Conservation (phyloP, 1,140 invertebrate species). For the Drosophila suzukii region DNA sequence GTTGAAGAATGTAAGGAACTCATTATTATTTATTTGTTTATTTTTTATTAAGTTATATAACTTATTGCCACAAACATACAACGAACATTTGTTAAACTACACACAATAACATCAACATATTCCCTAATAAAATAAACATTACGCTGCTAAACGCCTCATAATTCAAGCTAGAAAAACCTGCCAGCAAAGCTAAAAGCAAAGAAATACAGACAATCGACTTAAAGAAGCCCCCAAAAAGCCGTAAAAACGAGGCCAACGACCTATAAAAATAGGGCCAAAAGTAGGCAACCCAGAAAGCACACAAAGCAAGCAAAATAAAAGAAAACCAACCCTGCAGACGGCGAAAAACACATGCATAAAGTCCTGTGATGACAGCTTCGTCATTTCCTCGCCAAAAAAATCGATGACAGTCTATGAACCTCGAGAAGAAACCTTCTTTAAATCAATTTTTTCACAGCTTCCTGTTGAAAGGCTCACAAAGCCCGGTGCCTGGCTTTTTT, state of each 20-base stretch:
- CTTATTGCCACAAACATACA: background rate
- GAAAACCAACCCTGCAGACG: background rate
- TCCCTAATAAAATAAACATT: conserved; percentile 2
- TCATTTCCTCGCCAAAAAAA: conserved; percentile 37
- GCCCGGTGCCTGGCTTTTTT: conserved; percentile 10
- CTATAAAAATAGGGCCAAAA: conserved; percentile 57
- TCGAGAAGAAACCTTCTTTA: conserved; percentile 49
- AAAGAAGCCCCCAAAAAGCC: conserved; percentile 12
- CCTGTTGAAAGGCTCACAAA: conserved; percentile 29
- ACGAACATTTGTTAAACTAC: background rate
- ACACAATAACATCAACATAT: background rate
- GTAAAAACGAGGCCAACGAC: conserved; percentile 54
- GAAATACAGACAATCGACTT: conserved; percentile 15
- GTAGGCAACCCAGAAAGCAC: conserved; percentile 35
- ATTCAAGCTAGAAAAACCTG: background rate
- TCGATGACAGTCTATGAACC: conserved; percentile 73
- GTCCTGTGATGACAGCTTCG: conserved; percentile 33
- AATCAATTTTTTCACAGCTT: conserved; percentile 67
- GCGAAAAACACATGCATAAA: conserved; percentile 21
- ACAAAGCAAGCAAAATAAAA: conserved; percentile 3
- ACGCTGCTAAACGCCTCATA: too few species aligned
- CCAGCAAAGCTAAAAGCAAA: background rate
- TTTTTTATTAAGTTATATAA: too few species aligned
- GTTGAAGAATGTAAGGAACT: background rate
- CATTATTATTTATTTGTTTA: too few species aligned